Evolutionary conservation across 1,140 invertebrate species (phyloP).

Genomic region (Brachionus manjavacas): DNA sequence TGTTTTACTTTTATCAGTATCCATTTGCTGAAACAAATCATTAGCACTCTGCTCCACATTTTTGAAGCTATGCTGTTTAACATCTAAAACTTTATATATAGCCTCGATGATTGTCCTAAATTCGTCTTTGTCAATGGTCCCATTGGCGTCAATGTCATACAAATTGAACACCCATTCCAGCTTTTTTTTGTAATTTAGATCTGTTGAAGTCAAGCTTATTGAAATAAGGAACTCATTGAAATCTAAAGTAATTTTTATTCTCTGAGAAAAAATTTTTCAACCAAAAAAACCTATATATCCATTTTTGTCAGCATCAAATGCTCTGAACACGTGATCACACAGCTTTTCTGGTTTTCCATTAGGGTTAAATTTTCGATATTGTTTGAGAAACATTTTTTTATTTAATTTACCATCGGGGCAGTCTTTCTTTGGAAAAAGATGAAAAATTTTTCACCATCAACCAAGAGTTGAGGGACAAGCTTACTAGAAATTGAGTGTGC

Average conservation of each 20-base stretch:
- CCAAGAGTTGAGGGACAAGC: neutral
- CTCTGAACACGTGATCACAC: conserved; percentile 29
- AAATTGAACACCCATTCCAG: conserved; percentile 34
- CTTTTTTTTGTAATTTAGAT: neutral
- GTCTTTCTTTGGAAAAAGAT: conserved; percentile 11
- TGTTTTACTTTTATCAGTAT: conserved; percentile 95
- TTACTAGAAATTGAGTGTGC: conserved; percentile 18
- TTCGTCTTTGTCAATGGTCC: neutral
- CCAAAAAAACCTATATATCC: conserved; percentile 8
- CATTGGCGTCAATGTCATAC: conserved; percentile 22
- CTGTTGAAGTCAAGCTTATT: neutral
- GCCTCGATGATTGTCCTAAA: neutral
- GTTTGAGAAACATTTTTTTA: conserved; percentile 33
- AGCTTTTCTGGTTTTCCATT: neutral
- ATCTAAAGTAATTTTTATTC: neutral
- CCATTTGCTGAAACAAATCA: conserved; percentile 71
- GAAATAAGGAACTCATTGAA: conserved; percentile 38
- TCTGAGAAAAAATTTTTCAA: neutral
- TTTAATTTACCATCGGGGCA: conserved; percentile 30
- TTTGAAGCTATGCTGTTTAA: neutral
- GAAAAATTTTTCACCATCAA: neutral
- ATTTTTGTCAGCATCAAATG: conserved; percentile 22
- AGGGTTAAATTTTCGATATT: conserved; percentile 14
- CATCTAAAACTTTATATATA: neutral
- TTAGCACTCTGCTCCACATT: neutral